Evolutionary conservation across 1,140 invertebrate genomes (phyloP).

Genomic region (Drosophila chauvacae): DNA sequence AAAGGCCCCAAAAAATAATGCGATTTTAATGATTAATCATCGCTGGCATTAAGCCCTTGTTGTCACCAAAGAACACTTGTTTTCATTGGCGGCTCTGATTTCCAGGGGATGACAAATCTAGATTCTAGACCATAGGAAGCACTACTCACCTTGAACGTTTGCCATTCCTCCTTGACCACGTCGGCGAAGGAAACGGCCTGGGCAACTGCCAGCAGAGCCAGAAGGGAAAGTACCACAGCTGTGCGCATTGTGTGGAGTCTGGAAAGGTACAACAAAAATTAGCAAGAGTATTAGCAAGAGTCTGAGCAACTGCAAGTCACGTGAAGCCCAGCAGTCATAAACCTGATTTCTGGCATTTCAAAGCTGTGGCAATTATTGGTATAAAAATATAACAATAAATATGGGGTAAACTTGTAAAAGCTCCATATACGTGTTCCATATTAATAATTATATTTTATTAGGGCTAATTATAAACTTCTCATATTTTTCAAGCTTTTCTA

Average conservation of each 20-base stretch:
- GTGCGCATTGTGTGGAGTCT: slow-evolving; percentile 84
- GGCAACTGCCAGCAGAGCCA: slow-evolving; percentile 84
- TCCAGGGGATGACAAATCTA: slow-evolving; percentile 20
- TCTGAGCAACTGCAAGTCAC: slow-evolving; percentile 12
- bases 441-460: no score
- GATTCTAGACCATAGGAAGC: background rate
- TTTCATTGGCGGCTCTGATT: slow-evolving; percentile 1
- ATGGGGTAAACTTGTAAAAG: background rate
- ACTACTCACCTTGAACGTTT: slow-evolving; percentile 89
- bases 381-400: background rate
- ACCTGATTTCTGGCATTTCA: slow-evolving; percentile 15
- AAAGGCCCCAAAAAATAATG: slow-evolving; percentile 42
- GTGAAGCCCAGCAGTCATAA: slow-evolving; percentile 11
- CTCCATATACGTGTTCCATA: background rate
- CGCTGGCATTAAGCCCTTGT: slow-evolving; percentile 1
- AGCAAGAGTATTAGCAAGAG: slow-evolving; percentile 1
- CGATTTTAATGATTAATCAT: slow-evolving; percentile 33
- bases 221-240: slow-evolving; percentile 84
- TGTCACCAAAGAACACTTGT: slow-evolving; percentile 34
- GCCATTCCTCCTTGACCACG: slow-evolving; percentile 90
- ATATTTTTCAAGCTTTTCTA: background rate
- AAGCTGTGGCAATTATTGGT: background rate
- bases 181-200: slow-evolving; percentile 89
- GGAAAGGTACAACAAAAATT: slow-evolving; percentile 22
- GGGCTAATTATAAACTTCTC: no score